Evolutionary conservation across 2,113 vertebrate species (phyloP).

Genomic region (Melanotaenia duboulayi): DNA sequence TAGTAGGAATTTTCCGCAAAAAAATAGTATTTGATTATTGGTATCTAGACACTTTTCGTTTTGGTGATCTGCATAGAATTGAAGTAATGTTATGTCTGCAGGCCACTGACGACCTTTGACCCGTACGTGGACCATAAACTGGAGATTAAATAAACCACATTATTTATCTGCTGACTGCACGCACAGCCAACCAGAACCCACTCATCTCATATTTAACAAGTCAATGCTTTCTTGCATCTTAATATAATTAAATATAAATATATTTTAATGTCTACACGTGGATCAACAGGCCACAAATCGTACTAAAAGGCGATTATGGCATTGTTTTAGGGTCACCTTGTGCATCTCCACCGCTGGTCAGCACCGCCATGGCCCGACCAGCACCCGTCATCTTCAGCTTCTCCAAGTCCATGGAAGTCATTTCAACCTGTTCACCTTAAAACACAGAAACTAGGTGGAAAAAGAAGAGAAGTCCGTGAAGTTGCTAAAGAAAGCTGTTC

Average conservation of each 20-base stretch:
- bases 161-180: neutral
- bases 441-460: neutral
- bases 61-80: neutral
- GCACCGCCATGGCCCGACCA: constrained; percentile 90
- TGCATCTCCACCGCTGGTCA: constrained; percentile 96
- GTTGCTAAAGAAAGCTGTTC: neutral
- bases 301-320: rapidly evolving
- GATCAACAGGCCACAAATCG: neutral
- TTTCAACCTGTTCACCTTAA: constrained; percentile 35
- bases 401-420: constrained; percentile 83
- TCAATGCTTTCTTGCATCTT: neutral
- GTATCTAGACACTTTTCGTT: neutral
- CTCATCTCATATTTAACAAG: neutral
- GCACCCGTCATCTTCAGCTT: constrained; percentile 88
- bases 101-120: constrained; percentile 39
- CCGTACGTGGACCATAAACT: neutral
- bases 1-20: neutral
- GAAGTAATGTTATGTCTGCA: neutral
- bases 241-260: neutral
- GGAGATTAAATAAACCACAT: neutral
- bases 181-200: neutral
- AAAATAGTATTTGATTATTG: too few relatives aligned
- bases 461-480: neutral
- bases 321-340: constrained; percentile 86
- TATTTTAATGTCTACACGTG: rapidly evolving